These are phyloP conservation scores for Crotalus helleri DNA, from an alignment of 2,113 vertebrate species.

Conservation along the genomic window DNA sequence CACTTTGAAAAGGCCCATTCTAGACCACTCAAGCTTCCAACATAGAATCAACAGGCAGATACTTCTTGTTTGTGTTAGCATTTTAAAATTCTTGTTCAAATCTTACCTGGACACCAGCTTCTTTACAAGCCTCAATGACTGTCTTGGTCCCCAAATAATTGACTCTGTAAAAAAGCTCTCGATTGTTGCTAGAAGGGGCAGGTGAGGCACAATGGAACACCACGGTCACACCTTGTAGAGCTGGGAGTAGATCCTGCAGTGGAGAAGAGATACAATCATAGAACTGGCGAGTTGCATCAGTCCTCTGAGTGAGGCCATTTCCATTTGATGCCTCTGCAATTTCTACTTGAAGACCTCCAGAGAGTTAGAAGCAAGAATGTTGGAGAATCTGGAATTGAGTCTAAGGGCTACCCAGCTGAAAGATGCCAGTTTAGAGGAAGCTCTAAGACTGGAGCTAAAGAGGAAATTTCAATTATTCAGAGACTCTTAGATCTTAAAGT, in stretches of 20 bases:
- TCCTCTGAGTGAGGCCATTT: background rate
- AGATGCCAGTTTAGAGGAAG: background rate
- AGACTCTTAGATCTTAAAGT: background rate
- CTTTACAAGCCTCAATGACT: slow-evolving; percentile 83
- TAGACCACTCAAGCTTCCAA: background rate
- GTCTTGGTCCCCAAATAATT: slow-evolving; percentile 86
- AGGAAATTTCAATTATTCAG: background rate
- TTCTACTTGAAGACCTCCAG: background rate
- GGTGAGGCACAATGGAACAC: slow-evolving; percentile 96
- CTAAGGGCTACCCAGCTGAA: background rate
- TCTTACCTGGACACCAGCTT: slow-evolving; percentile 89
- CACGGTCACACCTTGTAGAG: slow-evolving; percentile 78
- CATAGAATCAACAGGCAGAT: background rate
- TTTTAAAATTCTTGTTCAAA: fast-evolving
- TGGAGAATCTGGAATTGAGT: background rate
- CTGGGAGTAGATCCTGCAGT: slow-evolving; percentile 80
- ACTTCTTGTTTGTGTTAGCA: background rate
- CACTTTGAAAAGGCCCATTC: background rate
- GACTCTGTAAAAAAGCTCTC: slow-evolving; percentile 85
- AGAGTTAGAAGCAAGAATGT: background rate
- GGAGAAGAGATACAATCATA: background rate
- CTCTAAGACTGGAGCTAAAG: background rate
- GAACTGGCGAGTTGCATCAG: background rate
- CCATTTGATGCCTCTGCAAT: background rate
- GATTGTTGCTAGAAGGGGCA: slow-evolving; percentile 82